Percentiles rank a stretch among this genome's conserved stretches.
phyloP scores from a whole-genome alignment of 2,888 invertebrate genomes.

The Linnaemya vulpina region DNA sequence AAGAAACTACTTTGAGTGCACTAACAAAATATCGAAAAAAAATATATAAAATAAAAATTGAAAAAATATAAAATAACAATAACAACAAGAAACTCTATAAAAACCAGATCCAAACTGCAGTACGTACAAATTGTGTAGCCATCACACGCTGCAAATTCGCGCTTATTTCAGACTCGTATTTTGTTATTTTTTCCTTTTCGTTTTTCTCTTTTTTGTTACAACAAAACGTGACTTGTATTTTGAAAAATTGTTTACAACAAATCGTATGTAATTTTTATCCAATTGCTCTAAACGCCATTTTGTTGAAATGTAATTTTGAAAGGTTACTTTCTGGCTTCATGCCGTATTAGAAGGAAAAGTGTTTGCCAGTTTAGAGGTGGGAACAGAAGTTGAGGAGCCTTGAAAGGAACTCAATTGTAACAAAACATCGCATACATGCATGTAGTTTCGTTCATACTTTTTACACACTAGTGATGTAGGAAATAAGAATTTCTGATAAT shows the following conservation, averaged over 20 bases:
- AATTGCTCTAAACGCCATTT: slow-evolving; percentile 35
- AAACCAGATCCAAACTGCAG: slow-evolving; percentile 48
- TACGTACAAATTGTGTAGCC: slow-evolving; percentile 40
- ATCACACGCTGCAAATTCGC: slow-evolving; percentile 61
- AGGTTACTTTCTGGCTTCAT: slow-evolving; percentile 4
- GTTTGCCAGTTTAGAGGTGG: neutral
- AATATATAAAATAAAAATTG: too few species aligned
- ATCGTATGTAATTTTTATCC: slow-evolving; percentile 3
- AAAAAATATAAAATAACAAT: neutral
- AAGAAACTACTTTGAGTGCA: neutral
- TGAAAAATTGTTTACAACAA: slow-evolving; percentile 22
- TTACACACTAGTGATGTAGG: too few species aligned
- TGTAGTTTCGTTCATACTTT: too few species aligned
- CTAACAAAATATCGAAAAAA: too few species aligned
- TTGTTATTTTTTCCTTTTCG: slow-evolving; percentile 18
- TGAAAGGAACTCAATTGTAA: neutral
- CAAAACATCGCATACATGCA: too few species aligned
- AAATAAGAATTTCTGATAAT: too few species aligned
- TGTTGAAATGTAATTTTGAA: slow-evolving; percentile 52
- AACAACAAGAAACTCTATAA: neutral
- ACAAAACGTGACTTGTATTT: slow-evolving; percentile 66
- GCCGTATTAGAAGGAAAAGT: neutral
- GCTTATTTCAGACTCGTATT: slow-evolving; percentile 32
- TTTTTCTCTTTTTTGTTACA: slow-evolving; percentile 31
- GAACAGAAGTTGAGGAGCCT: neutral